phyloP scores from a whole-genome alignment of 2,888 invertebrate species.

The Liposcelis brunnea region DNA sequence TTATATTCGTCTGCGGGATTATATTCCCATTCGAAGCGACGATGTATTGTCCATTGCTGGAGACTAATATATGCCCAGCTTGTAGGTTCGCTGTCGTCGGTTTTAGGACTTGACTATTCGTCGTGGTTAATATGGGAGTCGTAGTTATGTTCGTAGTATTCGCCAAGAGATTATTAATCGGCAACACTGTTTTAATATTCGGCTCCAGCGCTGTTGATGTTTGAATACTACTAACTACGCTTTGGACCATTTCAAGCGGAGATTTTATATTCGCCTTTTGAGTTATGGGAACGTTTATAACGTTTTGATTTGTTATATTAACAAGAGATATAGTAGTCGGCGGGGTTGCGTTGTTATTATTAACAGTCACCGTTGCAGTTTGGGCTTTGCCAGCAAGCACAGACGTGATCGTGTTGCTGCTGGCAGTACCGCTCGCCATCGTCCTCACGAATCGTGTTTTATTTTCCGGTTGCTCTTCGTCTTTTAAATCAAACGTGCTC shows the following conservation, averaged over 20 bases:
- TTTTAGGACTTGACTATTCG: slow-evolving; percentile 24
- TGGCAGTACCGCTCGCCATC: slow-evolving; percentile 56
- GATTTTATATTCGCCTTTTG: slow-evolving; percentile 29
- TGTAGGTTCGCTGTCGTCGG: slow-evolving; percentile 32
- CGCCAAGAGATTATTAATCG: neutral
- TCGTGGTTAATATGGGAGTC: neutral
- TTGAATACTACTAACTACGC: slow-evolving; percentile 20
- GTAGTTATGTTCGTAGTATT: slow-evolving; percentile 1
- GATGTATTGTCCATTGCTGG: slow-evolving; percentile 55
- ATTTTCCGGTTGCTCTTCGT: too few species aligned
- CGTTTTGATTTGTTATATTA: slow-evolving; percentile 9
- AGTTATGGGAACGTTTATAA: slow-evolving; percentile 7
- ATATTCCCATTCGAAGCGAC: slow-evolving; percentile 35
- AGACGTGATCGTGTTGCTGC: slow-evolving; percentile 65
- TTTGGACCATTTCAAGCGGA: slow-evolving; percentile 57
- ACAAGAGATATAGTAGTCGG: neutral
- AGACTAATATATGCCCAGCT: slow-evolving; percentile 56
- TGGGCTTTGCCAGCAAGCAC: slow-evolving; percentile 59
- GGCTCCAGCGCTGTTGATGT: slow-evolving; percentile 18
- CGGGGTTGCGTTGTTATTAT: slow-evolving; percentile 34
- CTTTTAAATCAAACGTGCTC: too few species aligned
- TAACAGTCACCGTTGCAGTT: slow-evolving; percentile 58
- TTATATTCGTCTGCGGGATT: slow-evolving; percentile 15
- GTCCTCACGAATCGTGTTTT: slow-evolving; percentile 33
- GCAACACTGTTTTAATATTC: neutral